Evolutionary conservation across 2,888 invertebrate species (phyloP), one percentile per base, ranked within the genome.

Genomic region (Aproaerema taeniolella): DNA sequence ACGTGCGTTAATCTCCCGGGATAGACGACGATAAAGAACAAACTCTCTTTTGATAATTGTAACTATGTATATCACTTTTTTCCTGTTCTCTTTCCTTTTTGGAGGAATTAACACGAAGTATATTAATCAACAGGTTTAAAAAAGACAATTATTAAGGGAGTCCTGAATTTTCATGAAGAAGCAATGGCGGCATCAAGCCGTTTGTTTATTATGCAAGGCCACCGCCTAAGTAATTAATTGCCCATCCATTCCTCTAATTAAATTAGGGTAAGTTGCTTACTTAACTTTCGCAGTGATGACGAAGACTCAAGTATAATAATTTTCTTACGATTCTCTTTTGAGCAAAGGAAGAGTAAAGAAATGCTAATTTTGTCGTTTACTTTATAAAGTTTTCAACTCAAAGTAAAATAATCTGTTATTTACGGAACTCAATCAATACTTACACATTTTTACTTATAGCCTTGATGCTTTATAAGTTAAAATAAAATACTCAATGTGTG

Each of bases 1-100:
- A 67, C 63, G 67, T 67, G 66, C 61, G 68, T 73, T 77, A 78
- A 78, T 75, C 72, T 67, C 68, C 53, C 61, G 61, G 57, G 58
- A 59, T 61, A 56, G 54, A 42, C 55, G 61, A 58, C 54, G 52
- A 59, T 49, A 53, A 57, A 55, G 15, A n/a, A 45, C 52, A 53
- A 57, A 55, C 55, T 55, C 53, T 55, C 50, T 58, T 52, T 39
- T 37, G 49, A 47, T 61, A 64, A 63, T 66, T 63, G 56, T 61
- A 60, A 55, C 51, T 59, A 55, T 34, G 5, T 53, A 52, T 50
- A 58, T 45, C 53, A 47, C 55, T 49, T 43, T 44, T 34, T 42
- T 38, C 39, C 0, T 13, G 24, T 26, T n/a, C 8, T 26, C 6
- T 26, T 26, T 26, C 26, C 2, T 26, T 26, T 9, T 26, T 20